Percentiles rank a stretch among this genome's conserved stretches.
Conservation (phyloP, 1,140 invertebrate species). For the Pseudomyrmex concolor region DNA sequence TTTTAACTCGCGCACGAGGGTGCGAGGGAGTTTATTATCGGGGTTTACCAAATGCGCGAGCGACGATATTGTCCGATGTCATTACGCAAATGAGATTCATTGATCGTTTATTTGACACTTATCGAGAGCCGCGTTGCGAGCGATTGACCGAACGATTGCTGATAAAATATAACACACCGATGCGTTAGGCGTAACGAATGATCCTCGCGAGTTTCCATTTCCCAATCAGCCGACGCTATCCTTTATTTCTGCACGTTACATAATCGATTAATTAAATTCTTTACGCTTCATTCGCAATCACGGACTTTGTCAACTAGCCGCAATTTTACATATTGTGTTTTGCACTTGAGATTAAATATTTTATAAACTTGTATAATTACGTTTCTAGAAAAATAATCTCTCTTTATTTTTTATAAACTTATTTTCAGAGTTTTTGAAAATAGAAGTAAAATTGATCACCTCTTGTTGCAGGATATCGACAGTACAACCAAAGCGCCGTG, state of each 20-base stretch:
- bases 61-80: conserved; percentile 57
- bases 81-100: conserved; percentile 73
- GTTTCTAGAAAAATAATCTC: not conserved
- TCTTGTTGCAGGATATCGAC: conserved; percentile 68
- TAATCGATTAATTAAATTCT: conserved; percentile 66
- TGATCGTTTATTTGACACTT: conserved; percentile 73
- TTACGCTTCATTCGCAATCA: conserved; percentile 30
- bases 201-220: conserved; percentile 56
- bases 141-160: conserved; percentile 62
- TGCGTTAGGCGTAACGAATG: conserved; percentile 61
- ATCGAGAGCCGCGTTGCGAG: conserved; percentile 53
- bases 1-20: conserved; percentile 15
- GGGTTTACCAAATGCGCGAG: conserved; percentile 35
- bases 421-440: not conserved
- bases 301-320: not conserved
- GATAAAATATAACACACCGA: conserved; percentile 67
- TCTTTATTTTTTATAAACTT: no score
- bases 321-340: not conserved
- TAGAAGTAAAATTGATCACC: conserved; percentile 30
- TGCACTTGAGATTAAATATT: conserved; percentile 27
- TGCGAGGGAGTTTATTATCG: conserved; percentile 66
- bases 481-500: conserved; percentile 47
- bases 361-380: not conserved
- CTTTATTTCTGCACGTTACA: conserved; percentile 47
- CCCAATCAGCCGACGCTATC: conserved; percentile 24